phyloP scores from a whole-genome alignment of 2,113 vertebrate genomes.

The Lethenteron reissneri region DNA sequence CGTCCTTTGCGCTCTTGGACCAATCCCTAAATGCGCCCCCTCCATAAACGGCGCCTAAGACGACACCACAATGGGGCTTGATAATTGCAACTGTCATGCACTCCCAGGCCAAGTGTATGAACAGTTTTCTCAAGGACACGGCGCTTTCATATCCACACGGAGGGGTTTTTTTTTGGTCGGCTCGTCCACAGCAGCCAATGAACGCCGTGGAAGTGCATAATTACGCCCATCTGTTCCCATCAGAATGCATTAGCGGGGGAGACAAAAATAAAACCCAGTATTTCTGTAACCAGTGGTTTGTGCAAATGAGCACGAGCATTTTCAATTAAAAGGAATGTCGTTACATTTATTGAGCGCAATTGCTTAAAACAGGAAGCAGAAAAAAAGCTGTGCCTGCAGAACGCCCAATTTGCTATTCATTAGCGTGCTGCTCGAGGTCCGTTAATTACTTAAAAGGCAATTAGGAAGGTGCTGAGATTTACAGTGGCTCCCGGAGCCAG shows the following conservation, averaged over 20 bases:
- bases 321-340: neutral
- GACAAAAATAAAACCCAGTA: neutral
- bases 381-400: neutral
- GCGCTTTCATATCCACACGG: too few species aligned
- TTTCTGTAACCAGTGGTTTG: neutral
- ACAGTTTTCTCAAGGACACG: too few species aligned
- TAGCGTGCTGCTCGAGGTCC: conserved; percentile 1
- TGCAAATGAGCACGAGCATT: neutral
- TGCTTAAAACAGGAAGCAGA: neutral
- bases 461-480: conserved; percentile 7
- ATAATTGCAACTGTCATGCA: too few species aligned
- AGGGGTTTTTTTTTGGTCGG: too few species aligned
- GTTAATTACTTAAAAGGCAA: conserved; percentile 6
- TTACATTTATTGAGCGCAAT: conserved; percentile 4
- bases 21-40: too few species aligned
- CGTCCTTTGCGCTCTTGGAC: too few species aligned
- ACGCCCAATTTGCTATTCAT: conserved; percentile 5
- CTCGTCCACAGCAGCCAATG: too few species aligned
- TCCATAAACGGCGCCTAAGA: too few species aligned
- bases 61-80: too few species aligned
- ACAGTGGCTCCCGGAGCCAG: neutral
- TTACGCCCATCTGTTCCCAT: conserved; percentile 6
- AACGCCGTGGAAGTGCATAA: neutral
- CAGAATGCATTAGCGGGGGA: neutral
- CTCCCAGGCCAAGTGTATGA: too few species aligned